Evolutionary conservation across 2,888 invertebrate genomes (phyloP), one percentile per base, ranked within the genome.

Genomic region (Ormyrus nitidulus): DNA sequence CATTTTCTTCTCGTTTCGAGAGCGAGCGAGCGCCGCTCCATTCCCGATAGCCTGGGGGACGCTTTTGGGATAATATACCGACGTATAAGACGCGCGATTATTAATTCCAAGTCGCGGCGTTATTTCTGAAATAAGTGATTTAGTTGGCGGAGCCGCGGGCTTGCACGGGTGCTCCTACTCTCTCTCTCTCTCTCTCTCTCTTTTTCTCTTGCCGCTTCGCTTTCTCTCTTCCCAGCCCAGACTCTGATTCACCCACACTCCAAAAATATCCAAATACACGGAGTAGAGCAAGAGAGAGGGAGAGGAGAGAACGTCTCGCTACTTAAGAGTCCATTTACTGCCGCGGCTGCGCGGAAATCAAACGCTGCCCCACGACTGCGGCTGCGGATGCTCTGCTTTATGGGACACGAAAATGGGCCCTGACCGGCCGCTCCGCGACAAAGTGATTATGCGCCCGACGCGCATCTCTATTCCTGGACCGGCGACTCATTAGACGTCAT

Each of bases 61-160:
- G 70, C 58, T 69, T 74, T 68, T 51, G 77, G 34, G 73, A 76
- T 80, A 77, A 81, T 83, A 83, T 82, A 80, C 70, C 79, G 80
- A 65, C 68, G 77, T 79, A 81, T 80, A 82, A 83, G 83, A 83
- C 83, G 79, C 82, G 83, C 85, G 83, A 86, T 88, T 88, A 89
- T 88, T 89, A 89, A 89, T 89, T 88, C 84, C 77, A 72, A 80
- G 82, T 82, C 82, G 83, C 75, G 83, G 84, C 87, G 88, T 89
- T 89, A 88, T 89, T 90, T 88, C 88, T 87, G 87, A 88, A 88
- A 88, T 88, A 86, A 88, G 88, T 86, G 87, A 89, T 90, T 89
- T 87, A 87, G 85, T 83, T 86, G 85, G 82, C 85, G 85, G 82
- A 80, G 83, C 83, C 75, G 73, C 82, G 77, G 7, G 51, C 34